Evolutionary conservation across 92 coral and sea anemone species (phyloP), one percentile per base, ranked within the genome.

Genomic region (Porites cylindrica): DNA sequence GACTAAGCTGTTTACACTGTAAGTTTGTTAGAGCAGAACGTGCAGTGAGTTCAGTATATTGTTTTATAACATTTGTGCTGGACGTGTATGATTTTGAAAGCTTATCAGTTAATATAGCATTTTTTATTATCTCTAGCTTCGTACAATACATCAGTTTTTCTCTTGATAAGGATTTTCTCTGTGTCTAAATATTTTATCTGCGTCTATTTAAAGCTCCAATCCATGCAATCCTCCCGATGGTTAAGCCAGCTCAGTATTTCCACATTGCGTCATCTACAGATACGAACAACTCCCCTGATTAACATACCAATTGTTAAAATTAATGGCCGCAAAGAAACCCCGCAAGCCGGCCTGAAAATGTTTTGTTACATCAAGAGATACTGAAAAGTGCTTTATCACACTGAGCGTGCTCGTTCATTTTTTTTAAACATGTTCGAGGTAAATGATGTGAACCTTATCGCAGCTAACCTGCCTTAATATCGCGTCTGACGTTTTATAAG

Each of bases 131-230:
- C n/a, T 54, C 54, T 24, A 14, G 76, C 50, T 81, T 81, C 50
- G 75, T 51, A 53, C 59, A 69, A 69, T 17, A 38, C 1, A n/a
- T 14, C 70, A 43, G 29, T 82, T 70, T 13, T 43, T 4, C 78
- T 11, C 17, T 18, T 54, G 86, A 82, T 82, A 82, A 82, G 77
- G 59, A 14, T n/a, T 69, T 81, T 60, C 16, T 70, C 16, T 70
- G 59, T 58, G 56, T 70, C 70, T 70, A 51, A 82, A 58, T 38
- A 12, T 32, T 19, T 14, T 38, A 9, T 69, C 75, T 82, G 78
- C 14, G 86, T 32, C 43, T 59, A 66, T 72, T 53, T 68, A 81
- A 23, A n/a, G 71, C 56, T 17, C 54, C 56, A 81, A 60, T 53
- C 85, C 68, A 19, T 32, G 18, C 23, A 54, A 54, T 38, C 32